Conservation (phyloP, 2,797 vertebrate genomes). For the Sylvilagus floridanus region DNA sequence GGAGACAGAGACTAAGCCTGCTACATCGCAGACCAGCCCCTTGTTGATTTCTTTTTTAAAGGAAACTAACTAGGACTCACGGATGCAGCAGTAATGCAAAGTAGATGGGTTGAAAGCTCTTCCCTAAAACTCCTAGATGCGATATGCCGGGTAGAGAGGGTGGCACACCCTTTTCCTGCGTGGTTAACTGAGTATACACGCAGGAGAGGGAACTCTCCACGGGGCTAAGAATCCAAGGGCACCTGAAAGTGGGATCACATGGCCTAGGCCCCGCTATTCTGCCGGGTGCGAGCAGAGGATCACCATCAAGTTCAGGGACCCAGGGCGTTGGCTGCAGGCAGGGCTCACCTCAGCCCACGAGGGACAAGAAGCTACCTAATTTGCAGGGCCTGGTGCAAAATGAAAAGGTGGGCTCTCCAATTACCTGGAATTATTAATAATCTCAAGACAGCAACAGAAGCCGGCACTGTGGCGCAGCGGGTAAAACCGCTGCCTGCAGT, state of each 20-base stretch:
- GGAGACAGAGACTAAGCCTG: too few relatives aligned
- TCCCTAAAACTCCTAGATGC: neutral
- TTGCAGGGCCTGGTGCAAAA: neutral
- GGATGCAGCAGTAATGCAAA: neutral
- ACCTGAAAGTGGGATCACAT: neutral
- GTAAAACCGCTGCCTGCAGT: too few relatives aligned
- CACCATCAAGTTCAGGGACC: neutral
- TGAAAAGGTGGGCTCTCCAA: neutral
- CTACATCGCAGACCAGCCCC: too few relatives aligned
- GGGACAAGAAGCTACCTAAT: neutral
- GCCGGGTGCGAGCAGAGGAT: neutral
- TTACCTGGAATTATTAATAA: neutral
- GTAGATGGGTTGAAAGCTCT: neutral
- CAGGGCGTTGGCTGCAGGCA: neutral
- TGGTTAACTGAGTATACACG: neutral
- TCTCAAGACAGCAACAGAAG: neutral
- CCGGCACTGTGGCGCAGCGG: too few relatives aligned
- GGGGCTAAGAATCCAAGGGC: neutral
- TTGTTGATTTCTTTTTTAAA: neutral
- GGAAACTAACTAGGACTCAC: neutral
- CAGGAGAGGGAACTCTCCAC: neutral
- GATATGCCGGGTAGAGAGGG: neutral
- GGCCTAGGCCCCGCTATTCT: neutral
- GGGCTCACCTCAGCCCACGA: neutral
- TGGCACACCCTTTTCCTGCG: neutral